Evolutionary conservation across 2,888 invertebrate genomes (phyloP).

Genomic region (Drosophila monieri): DNA sequence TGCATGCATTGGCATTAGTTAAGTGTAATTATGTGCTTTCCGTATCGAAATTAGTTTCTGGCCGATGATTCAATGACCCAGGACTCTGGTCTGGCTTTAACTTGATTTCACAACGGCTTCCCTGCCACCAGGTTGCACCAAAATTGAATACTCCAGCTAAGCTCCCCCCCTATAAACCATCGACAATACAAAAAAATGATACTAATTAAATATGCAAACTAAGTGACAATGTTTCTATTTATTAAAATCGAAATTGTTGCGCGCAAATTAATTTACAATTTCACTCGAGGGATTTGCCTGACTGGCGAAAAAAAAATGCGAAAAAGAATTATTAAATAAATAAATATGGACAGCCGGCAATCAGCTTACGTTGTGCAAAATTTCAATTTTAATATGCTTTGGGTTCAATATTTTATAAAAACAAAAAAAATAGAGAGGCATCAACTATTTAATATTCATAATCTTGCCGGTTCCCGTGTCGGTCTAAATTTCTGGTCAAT

Average conservation of each 20-base stretch:
- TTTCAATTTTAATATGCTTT: constrained; percentile 41
- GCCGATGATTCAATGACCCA: constrained; percentile 20
- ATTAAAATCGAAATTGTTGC: constrained; percentile 51
- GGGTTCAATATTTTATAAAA: constrained; percentile 27
- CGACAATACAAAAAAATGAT: constrained; percentile 5
- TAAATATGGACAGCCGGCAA: constrained; percentile 35
- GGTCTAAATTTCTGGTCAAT: constrained; percentile 31
- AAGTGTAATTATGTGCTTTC: constrained; percentile 41
- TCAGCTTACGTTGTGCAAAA: constrained; percentile 41
- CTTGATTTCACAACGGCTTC: background rate
- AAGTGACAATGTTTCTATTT: constrained; percentile 49
- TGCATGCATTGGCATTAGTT: constrained; percentile 45
- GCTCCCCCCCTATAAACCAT: constrained; percentile 8
- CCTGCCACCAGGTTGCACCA: background rate
- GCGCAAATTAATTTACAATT: constrained; percentile 48
- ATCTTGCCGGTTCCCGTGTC: constrained; percentile 2
- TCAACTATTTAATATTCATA: constrained; percentile 21
- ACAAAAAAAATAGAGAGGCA: constrained; percentile 3
- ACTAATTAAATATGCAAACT: constrained; percentile 47
- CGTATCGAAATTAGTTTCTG: constrained; percentile 25
- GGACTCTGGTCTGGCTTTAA: constrained; percentile 17
- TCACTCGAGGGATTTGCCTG: constrained; percentile 38
- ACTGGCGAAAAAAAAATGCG: background rate
- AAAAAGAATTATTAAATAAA: constrained; percentile 36
- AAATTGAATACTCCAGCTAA: constrained; percentile 28